Conservation (phyloP, 1,140 invertebrate genomes). For the Mya arenaria region DNA sequence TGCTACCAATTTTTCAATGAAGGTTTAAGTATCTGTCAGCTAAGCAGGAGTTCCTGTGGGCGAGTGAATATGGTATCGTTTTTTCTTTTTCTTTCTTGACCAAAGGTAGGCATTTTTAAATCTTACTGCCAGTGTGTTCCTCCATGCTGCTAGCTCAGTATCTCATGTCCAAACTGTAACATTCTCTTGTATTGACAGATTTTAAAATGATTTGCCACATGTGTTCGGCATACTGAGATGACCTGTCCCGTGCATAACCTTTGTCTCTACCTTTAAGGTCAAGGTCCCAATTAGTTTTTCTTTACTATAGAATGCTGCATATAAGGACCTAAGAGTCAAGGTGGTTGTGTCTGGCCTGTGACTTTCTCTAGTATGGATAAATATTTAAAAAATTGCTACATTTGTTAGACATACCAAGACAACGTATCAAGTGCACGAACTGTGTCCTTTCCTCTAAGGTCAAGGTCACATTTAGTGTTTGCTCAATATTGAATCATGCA, state of each 20-base stretch:
- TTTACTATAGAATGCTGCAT: no score
- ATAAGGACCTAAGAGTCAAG: no score
- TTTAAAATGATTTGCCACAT: background rate
- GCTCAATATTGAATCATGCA: no score
- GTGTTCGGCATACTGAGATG: background rate
- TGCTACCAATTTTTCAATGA: no score
- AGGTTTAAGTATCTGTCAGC: background rate
- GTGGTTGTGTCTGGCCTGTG: no score
- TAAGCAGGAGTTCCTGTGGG: background rate
- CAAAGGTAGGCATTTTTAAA: background rate
- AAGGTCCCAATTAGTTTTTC: background rate
- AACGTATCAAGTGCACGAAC: no score
- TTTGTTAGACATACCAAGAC: no score
- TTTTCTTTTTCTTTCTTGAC: background rate
- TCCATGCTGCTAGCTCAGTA: background rate
- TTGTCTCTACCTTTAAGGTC: background rate
- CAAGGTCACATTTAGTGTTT: no score
- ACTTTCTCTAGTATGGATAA: no score
- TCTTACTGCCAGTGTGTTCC: background rate
- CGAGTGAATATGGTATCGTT: background rate
- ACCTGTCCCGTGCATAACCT: background rate
- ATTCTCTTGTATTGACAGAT: background rate
- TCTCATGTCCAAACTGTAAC: background rate
- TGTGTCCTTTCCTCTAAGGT: no score
- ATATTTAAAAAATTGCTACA: no score